These are phyloP conservation scores for Heliothis peltigera DNA, from an alignment of 2,888 invertebrate genomes.

Conservation along the genomic window DNA sequence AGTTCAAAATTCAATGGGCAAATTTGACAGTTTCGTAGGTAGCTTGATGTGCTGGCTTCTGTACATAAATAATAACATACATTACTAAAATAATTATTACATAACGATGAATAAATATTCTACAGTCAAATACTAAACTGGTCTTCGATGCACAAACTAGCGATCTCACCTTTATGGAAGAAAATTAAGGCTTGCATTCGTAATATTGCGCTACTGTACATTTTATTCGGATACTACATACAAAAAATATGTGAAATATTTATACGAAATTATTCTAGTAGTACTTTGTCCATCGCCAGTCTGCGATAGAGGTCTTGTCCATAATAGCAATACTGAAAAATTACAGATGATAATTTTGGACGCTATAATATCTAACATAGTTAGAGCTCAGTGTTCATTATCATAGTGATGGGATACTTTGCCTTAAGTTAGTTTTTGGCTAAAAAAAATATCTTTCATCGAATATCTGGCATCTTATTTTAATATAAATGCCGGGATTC, in stretches of 20 bases:
- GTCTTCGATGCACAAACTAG: constrained; percentile 7
- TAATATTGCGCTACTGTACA: neutral
- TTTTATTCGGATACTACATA: neutral
- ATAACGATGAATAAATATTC: constrained; percentile 68
- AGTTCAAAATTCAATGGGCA: no score
- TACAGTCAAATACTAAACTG: constrained; percentile 54
- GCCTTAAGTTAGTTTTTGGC: no score
- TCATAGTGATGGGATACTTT: no score
- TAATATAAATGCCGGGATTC: no score
- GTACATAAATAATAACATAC: constrained; percentile 35
- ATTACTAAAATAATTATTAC: constrained; percentile 45
- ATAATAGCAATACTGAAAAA: neutral
- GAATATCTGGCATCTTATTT: no score
- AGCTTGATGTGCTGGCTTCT: no score
- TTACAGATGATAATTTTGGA: neutral
- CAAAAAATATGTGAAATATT: constrained; percentile 7
- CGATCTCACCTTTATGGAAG: constrained; percentile 3
- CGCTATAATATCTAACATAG: neutral
- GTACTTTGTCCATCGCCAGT: constrained; percentile 4
- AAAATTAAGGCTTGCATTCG: constrained; percentile 11
- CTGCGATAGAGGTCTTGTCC: constrained; percentile 13
- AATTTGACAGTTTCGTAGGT: no score
- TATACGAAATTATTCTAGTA: constrained; percentile 14
- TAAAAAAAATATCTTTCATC: no score
- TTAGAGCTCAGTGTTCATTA: neutral